Percentiles rank a stretch among this genome's conserved stretches.
Evolutionary conservation across 2,113 vertebrate species (phyloP).

Genomic region (Charadrius vociferus): DNA sequence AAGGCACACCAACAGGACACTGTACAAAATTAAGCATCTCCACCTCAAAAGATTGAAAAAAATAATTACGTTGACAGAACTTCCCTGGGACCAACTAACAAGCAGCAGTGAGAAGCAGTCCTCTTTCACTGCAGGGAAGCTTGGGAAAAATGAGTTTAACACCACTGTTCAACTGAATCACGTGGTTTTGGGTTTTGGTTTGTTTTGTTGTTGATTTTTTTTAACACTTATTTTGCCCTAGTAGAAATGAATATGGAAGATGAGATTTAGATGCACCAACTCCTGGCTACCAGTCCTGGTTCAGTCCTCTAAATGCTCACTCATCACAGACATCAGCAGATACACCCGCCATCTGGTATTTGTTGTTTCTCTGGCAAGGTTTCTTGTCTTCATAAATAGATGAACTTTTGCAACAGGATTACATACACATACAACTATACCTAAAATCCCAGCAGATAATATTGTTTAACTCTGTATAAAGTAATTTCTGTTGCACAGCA

Average conservation of each 20-base stretch:
- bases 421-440: background rate
- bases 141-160: background rate
- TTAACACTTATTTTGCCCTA: background rate
- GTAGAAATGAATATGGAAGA: background rate
- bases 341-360: background rate
- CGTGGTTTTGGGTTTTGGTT: no score
- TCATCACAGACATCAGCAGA: background rate
- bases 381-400: background rate
- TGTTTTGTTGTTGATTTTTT: no score
- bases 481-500: background rate
- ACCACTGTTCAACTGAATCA: background rate
- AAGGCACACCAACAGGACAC: background rate
- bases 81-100: background rate
- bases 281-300: background rate
- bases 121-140: background rate
- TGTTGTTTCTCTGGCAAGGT: background rate
- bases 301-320: background rate
- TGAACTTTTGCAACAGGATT: background rate
- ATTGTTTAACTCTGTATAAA: background rate
- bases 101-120: background rate
- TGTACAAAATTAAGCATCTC: background rate
- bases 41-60: background rate
- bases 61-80: background rate
- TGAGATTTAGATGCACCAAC: background rate
- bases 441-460: background rate